These are phyloP conservation scores for Potorous gilbertii DNA, from an alignment of 2,797 vertebrate species.

Conservation along the genomic window DNA sequence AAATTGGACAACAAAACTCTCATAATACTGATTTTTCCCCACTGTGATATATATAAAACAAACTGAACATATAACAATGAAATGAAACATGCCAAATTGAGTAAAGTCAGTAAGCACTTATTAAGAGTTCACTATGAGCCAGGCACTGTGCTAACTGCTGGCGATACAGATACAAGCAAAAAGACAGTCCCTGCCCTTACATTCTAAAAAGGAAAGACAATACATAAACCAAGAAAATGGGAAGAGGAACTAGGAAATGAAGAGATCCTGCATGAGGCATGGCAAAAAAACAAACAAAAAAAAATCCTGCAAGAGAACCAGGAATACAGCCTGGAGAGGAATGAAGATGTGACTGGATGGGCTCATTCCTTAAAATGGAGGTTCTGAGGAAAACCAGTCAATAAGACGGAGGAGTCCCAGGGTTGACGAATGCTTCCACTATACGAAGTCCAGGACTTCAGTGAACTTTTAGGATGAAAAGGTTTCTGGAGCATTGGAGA, in stretches of 20 bases:
- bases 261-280: background rate
- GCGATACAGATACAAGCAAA: background rate
- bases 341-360: background rate
- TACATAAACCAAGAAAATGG: background rate
- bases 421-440: background rate
- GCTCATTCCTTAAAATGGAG: background rate
- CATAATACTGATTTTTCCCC: background rate
- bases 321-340: background rate
- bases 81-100: background rate
- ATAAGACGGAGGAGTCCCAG: background rate
- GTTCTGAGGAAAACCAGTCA: background rate
- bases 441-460: background rate
- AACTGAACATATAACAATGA: background rate
- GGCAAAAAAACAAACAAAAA: background rate
- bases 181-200: background rate
- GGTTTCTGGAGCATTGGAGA: background rate
- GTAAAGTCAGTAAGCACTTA: background rate
- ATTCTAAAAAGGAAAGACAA: background rate
- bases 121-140: background rate
- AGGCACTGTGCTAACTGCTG: background rate
- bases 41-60: background rate
- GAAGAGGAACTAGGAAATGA: background rate
- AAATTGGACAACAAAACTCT: background rate
- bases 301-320: background rate
- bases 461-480: background rate